Percentiles rank a stretch among this genome's conserved stretches.
Conservation (phyloP, 2,113 vertebrate species). For the Synchiropus splendidus region DNA sequence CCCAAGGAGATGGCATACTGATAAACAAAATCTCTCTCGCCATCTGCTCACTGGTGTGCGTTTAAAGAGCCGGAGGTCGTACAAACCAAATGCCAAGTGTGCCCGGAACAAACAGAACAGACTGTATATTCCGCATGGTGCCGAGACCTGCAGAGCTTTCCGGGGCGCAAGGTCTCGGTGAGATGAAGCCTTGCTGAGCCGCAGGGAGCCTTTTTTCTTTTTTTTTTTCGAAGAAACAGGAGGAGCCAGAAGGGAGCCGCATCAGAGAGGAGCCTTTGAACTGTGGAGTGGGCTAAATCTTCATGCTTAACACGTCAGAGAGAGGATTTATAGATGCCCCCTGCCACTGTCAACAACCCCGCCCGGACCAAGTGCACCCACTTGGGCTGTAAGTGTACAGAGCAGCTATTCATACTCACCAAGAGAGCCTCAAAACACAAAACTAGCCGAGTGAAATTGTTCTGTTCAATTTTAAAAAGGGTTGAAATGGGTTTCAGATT, state of each 20-base stretch:
- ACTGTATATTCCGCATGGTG: slow-evolving; percentile 14
- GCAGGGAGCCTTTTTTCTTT: background rate
- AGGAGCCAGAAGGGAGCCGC: slow-evolving; percentile 10
- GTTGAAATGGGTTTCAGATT: too few relatives aligned
- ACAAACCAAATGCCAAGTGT: slow-evolving; percentile 27
- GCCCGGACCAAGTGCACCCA: background rate
- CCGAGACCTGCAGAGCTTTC: slow-evolving; percentile 25
- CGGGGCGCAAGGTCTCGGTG: slow-evolving; percentile 18
- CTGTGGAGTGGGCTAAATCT: slow-evolving; percentile 44
- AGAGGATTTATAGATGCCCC: slow-evolving; percentile 33
- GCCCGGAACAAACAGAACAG: slow-evolving; percentile 17
- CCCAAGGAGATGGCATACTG: slow-evolving; percentile 20
- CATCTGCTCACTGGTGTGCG: slow-evolving; percentile 30
- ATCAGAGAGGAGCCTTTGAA: slow-evolving; percentile 51
- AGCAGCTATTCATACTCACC: too few relatives aligned
- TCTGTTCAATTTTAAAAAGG: too few relatives aligned
- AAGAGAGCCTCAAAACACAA: too few relatives aligned
- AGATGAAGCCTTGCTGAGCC: slow-evolving; percentile 21
- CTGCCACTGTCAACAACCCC: slow-evolving; percentile 26
- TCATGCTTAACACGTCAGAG: slow-evolving; percentile 32
- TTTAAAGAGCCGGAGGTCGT: slow-evolving; percentile 21
- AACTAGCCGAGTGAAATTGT: too few relatives aligned
- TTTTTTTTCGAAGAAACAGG: background rate
- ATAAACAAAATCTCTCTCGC: slow-evolving; percentile 31
- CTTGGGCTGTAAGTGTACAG: too few relatives aligned